Percentiles rank a stretch among this genome's conserved stretches.
These are phyloP conservation scores for Aphaenogaster ashmeadi DNA, from an alignment of 1,140 invertebrate genomes.

Conservation along the genomic window DNA sequence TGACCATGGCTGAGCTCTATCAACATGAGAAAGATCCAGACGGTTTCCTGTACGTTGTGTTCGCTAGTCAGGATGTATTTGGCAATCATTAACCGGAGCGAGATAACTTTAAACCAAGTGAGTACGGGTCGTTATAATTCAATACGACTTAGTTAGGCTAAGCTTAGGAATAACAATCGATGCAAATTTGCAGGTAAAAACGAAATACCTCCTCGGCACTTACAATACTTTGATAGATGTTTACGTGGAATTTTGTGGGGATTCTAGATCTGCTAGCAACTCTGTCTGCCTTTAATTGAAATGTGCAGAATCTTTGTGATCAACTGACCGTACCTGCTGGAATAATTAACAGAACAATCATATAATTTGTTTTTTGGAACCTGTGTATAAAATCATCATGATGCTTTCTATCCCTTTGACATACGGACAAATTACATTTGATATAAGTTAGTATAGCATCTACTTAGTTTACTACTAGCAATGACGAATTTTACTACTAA, in stretches of 20 bases:
- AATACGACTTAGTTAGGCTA: neutral
- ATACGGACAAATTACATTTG: conserved; percentile 47
- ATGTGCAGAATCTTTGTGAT: conserved; percentile 73
- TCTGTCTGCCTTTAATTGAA: conserved; percentile 67
- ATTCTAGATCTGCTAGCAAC: conserved; percentile 68
- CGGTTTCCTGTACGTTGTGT: conserved; percentile 95
- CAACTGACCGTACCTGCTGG: conserved; percentile 73
- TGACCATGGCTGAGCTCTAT: conserved; percentile 94
- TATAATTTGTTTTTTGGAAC: conserved; percentile 50
- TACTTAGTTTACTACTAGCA: conserved; percentile 58
- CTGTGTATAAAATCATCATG: conserved; percentile 66
- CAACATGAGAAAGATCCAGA: conserved; percentile 92
- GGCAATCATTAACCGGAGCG: conserved; percentile 88
- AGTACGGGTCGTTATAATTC: conserved; percentile 4
- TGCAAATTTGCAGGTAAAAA: conserved; percentile 58
- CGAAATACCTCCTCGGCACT: conserved; percentile 55
- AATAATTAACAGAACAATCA: conserved; percentile 72
- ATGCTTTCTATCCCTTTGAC: conserved; percentile 65
- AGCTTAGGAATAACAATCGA: neutral
- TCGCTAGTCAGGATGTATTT: conserved; percentile 96
- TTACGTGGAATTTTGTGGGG: conserved; percentile 63
- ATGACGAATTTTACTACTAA: conserved; percentile 25
- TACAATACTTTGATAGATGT: conserved; percentile 54
- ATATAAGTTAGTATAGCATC: conserved; percentile 68
- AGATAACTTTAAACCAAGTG: conserved; percentile 53